Evolutionary conservation across 2,888 invertebrate genomes (phyloP).

Genomic region (Yponomeuta sedellus): DNA sequence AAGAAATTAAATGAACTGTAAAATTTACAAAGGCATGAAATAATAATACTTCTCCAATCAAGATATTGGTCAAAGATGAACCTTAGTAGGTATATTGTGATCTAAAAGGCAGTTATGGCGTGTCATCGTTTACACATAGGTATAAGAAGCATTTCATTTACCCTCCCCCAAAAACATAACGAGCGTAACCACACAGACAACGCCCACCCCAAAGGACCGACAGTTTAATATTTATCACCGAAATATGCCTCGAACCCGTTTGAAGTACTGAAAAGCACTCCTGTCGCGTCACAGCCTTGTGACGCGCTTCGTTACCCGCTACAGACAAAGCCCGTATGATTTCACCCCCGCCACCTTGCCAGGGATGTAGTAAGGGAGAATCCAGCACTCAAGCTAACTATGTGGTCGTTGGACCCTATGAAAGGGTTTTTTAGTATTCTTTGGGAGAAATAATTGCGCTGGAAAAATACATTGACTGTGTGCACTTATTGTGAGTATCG

Average conservation of each 20-base stretch:
- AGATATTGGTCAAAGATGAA: no score
- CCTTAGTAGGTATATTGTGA: no score
- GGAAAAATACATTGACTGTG: no score
- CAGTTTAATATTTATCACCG: constrained; percentile 69
- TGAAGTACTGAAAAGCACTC: constrained; percentile 61
- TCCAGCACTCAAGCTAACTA: no score
- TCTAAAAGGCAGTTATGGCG: neutral
- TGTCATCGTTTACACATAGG: neutral
- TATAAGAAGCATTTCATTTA: neutral
- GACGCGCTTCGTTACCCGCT: constrained; percentile 68
- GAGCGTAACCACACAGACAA: constrained; percentile 47
- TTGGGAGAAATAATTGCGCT: no score
- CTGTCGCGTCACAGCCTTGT: constrained; percentile 66
- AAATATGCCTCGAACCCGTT: constrained; percentile 58
- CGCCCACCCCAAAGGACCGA: constrained; percentile 35
- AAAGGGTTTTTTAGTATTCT: no score
- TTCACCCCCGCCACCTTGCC: constrained; percentile 37
- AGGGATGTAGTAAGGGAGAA: neutral
- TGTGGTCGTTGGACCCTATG: no score
- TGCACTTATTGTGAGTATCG: no score
- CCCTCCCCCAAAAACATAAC: constrained; percentile 31
- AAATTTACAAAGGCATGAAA: no score
- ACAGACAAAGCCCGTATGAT: constrained; percentile 75
- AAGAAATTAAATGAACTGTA: no score
- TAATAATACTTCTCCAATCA: no score